A percentile compares a stretch with the other conserved stretches of the same genome.
These are phyloP conservation scores for Notamacropus eugenii DNA, from an alignment of 2,797 vertebrate species.

Conservation along the genomic window DNA sequence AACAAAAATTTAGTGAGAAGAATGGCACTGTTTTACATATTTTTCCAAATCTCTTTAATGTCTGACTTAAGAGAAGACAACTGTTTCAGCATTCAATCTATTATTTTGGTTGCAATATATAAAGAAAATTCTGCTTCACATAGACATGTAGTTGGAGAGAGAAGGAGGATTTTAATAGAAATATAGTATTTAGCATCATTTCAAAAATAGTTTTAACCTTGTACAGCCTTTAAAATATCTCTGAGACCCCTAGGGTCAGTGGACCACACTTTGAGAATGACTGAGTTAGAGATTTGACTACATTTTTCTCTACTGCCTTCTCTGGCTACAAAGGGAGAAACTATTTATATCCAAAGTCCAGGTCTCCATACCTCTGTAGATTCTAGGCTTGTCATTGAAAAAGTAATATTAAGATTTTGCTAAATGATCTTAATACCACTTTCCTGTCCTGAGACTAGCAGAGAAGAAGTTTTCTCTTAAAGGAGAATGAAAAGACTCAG, in stretches of 20 bases:
- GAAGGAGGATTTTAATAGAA: not conserved
- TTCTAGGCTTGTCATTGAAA: not conserved
- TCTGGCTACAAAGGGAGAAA: not conserved
- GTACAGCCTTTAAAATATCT: not conserved
- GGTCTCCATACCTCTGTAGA: not conserved
- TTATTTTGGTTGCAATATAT: not conserved
- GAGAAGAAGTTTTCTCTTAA: not conserved
- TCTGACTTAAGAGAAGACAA: not conserved
- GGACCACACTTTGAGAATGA: not conserved
- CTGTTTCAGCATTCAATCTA: not conserved
- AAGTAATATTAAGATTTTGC: not conserved
- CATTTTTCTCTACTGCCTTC: not conserved
- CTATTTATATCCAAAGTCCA: not conserved
- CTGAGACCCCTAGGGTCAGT: not conserved
- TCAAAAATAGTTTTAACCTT: not conserved
- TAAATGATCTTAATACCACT: not conserved
- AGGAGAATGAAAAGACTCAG: not conserved
- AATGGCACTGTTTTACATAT: not conserved
- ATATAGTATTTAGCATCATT: not conserved
- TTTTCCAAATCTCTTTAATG: not conserved
- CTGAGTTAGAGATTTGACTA: not conserved
- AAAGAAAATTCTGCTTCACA: not conserved
- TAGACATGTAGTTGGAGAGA: not conserved
- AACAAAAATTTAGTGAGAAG: not conserved
- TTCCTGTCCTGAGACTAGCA: not conserved